These are phyloP conservation scores for Synanceia verrucosa DNA, from an alignment of 2,797 vertebrate species.

Conservation along the genomic window DNA sequence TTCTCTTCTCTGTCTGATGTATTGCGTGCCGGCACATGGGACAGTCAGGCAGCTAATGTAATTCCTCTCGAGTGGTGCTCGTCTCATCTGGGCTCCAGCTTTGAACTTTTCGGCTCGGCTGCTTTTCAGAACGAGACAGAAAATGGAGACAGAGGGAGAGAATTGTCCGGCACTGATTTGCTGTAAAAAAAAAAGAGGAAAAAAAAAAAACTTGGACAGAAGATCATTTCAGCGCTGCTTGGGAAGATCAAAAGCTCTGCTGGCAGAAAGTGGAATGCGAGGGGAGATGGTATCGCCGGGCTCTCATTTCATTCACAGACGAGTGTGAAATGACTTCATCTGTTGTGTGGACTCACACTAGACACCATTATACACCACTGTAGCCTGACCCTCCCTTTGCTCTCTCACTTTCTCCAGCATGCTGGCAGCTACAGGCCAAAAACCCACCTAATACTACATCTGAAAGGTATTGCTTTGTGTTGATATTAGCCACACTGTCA, in stretches of 20 bases:
- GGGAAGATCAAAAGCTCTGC: constrained; percentile 79
- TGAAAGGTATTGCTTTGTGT: constrained; percentile 53
- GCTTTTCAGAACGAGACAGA: constrained; percentile 65
- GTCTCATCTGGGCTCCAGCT: constrained; percentile 76
- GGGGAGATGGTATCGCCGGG: constrained; percentile 72
- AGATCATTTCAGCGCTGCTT: constrained; percentile 73
- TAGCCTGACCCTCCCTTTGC: constrained; percentile 55
- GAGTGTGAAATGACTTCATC: constrained; percentile 84
- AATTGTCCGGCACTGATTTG: constrained; percentile 80
- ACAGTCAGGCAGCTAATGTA: constrained; percentile 64
- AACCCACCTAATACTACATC: constrained; percentile 51
- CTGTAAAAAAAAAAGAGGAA: constrained; percentile 66
- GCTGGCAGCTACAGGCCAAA: constrained; percentile 55
- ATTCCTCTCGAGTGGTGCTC: constrained; percentile 72
- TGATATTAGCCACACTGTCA: constrained; percentile 32
- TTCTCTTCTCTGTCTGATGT: constrained; percentile 60
- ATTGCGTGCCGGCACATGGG: constrained; percentile 56
- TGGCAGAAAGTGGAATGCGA: constrained; percentile 57
- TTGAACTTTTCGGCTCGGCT: constrained; percentile 74
- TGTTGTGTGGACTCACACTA: constrained; percentile 72
- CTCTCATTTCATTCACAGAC: constrained; percentile 79
- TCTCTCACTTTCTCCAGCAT: constrained; percentile 45
- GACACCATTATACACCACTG: constrained; percentile 74
- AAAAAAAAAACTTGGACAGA: constrained; percentile 71
- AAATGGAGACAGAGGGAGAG: constrained; percentile 74